phyloP scores from a whole-genome alignment of 92 coral and sea anemone species.

The Porites lobata region DNA sequence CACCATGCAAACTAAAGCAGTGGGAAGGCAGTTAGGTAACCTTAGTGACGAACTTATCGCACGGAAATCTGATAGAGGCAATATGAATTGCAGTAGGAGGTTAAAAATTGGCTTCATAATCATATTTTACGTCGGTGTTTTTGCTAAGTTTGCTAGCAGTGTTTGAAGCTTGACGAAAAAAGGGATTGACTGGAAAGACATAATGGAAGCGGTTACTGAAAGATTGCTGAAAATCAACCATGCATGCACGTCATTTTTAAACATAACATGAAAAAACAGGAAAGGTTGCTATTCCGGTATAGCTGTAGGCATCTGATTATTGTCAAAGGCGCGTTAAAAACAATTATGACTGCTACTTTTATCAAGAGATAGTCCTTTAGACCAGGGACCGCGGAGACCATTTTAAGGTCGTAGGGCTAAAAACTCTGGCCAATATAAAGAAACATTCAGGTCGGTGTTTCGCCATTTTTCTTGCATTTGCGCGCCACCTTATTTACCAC shows the following conservation, averaged over 20 bases:
- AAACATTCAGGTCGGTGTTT: too few relatives aligned
- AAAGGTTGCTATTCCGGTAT: background rate
- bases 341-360: too few relatives aligned
- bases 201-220: background rate
- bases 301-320: too few relatives aligned
- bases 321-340: too few relatives aligned
- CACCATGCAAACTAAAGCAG: background rate
- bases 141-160: background rate
- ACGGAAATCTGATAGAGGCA: too few relatives aligned
- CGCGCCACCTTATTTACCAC: too few relatives aligned
- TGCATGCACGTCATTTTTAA: too few relatives aligned
- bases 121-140: constrained; percentile 3
- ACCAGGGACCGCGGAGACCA: too few relatives aligned
- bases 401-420: too few relatives aligned
- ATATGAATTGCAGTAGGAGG: background rate
- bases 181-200: background rate
- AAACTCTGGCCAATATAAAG: too few relatives aligned
- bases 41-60: background rate
- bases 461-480: too few relatives aligned
- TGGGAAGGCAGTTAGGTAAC: background rate
- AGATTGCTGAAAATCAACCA: background rate
- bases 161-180: background rate
- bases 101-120: background rate
- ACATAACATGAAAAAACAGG: background rate
- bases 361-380: too few relatives aligned